Evolutionary conservation across 2,888 invertebrate genomes (phyloP).

Genomic region (Schrankia costaestrigalis): DNA sequence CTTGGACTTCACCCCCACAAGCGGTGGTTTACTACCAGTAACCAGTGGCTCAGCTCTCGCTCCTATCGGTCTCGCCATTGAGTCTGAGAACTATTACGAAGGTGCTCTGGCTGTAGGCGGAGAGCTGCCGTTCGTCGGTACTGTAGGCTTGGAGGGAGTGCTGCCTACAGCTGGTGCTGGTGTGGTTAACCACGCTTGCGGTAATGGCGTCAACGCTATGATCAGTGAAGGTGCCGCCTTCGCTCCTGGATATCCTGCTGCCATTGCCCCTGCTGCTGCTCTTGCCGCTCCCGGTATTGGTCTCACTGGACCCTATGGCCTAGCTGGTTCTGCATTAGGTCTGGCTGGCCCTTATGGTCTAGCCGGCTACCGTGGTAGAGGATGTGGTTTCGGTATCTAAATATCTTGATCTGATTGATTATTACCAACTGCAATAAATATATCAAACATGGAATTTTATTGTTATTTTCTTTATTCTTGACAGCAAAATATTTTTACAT

Average conservation of each 20-base stretch:
- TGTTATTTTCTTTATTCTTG: background rate
- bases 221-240: background rate
- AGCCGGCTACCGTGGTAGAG: constrained; percentile 5
- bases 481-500: constrained; percentile 1
- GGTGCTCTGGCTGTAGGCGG: constrained; percentile 33
- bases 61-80: constrained; percentile 36
- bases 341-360: too few relatives aligned
- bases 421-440: background rate
- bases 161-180: constrained; percentile 35
- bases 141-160: constrained; percentile 36
- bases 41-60: constrained; percentile 30
- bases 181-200: constrained; percentile 33
- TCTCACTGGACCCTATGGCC: background rate
- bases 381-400: constrained; percentile 1
- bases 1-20: constrained; percentile 16
- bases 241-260: constrained; percentile 1
- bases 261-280: background rate
- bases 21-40: constrained; percentile 32
- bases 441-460: background rate
- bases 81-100: constrained; percentile 40
- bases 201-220: constrained; percentile 21
- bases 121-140: constrained; percentile 40
- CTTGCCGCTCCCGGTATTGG: background rate
- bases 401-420: background rate
- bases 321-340: too few relatives aligned